phyloP scores from a whole-genome alignment of 2,113 vertebrate species.

The Leptobrachium ailaonicum region DNA sequence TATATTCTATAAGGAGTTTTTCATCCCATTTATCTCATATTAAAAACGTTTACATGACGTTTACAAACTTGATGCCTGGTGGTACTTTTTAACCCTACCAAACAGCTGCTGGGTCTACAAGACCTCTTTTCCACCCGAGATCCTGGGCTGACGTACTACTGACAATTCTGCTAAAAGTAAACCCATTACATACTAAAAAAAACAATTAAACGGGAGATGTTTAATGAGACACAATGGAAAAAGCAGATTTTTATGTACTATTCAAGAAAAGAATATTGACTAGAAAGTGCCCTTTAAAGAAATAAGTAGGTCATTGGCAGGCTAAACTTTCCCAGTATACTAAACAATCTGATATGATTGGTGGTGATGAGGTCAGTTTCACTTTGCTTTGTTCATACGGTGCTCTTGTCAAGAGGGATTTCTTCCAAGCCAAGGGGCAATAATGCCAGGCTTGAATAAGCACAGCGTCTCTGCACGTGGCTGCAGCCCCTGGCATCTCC shows the following conservation, averaged over 20 bases:
- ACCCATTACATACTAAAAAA: too few relatives aligned
- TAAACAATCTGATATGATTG: conserved; percentile 57
- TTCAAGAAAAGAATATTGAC: neutral
- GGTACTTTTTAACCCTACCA: too few relatives aligned
- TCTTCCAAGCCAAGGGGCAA: conserved; percentile 52
- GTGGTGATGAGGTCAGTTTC: conserved; percentile 62
- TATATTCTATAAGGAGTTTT: too few relatives aligned
- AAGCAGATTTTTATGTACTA: neutral
- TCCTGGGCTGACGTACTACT: too few relatives aligned
- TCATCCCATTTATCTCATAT: too few relatives aligned
- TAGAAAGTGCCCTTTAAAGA: conserved; percentile 59
- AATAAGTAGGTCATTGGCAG: conserved; percentile 55
- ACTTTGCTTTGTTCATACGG: conserved; percentile 54
- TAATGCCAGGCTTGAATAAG: conserved; percentile 38
- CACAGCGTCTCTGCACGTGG: conserved; percentile 34
- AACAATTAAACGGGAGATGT: neutral
- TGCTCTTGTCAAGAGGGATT: conserved; percentile 62
- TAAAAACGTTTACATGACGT: too few relatives aligned
- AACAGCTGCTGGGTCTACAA: too few relatives aligned
- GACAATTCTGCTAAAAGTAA: too few relatives aligned
- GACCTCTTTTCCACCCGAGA: too few relatives aligned
- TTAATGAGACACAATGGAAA: neutral
- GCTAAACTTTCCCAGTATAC: conserved; percentile 48
- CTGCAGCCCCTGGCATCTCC: conserved; percentile 42
- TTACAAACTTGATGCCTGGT: too few relatives aligned